Evolutionary conservation across 2,888 invertebrate genomes (phyloP).

Genomic region (Mythimna loreyi): DNA sequence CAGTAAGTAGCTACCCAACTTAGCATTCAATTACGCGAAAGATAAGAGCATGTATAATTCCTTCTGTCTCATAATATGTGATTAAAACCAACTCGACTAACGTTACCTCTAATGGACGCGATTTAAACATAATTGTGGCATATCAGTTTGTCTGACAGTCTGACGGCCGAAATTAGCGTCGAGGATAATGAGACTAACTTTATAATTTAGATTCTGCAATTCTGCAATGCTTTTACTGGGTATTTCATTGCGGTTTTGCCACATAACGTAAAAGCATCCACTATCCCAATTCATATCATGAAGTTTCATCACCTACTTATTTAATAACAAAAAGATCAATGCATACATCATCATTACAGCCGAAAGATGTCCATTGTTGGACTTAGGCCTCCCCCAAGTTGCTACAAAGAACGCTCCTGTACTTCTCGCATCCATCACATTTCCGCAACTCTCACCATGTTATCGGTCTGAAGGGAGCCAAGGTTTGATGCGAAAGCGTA

Average conservation of each 20-base stretch:
- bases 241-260: neutral
- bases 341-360: no score
- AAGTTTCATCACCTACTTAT: no score
- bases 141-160: constrained; percentile 19
- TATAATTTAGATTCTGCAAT: constrained; percentile 7
- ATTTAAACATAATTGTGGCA: constrained; percentile 25
- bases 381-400: no score
- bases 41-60: neutral
- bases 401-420: no score
- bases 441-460: no score
- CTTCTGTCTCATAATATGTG: constrained; percentile 7
- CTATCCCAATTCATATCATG: no score
- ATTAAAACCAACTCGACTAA: constrained; percentile 11
- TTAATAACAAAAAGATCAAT: no score
- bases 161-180: constrained; percentile 15
- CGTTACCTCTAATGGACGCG: constrained; percentile 13
- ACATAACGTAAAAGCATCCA: no score
- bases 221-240: neutral
- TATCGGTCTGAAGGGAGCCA: no score
- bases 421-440: no score
- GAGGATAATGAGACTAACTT: constrained; percentile 5
- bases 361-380: no score
- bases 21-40: constrained; percentile 4
- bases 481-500: no score
- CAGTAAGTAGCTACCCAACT: neutral